Base-by-base conservation (phyloP, 1,140 invertebrate genomes). In the Helicoverpa zea region DNA sequence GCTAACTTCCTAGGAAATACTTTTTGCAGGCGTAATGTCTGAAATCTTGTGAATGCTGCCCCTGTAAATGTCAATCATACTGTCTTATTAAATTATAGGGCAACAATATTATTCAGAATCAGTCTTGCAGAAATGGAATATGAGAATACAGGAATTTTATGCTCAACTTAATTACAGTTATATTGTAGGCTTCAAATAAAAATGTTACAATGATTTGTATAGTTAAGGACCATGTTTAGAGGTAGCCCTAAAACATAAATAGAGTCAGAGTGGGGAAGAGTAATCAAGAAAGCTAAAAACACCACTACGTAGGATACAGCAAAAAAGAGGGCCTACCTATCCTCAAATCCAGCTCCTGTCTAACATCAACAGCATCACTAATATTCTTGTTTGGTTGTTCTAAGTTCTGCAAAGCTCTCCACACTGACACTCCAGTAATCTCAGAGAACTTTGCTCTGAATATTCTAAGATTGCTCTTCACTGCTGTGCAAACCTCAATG, bases 21-120 rank as follows among this genome's bases (percentile, higher is more conserved):
- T 90, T 97, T 97, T 89, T 98, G 97, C 1, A 99, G 91, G 59
- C 99, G 96, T 35, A 99, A 89, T 0, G 99, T 99, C 96, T 99
- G 99, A 92, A 99, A 98, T 66, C 99, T 96, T n/a, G 99, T 99
- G 93, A 99, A 99, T 43, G 99, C 98, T 66, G 99, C 99, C 82
- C 99, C 98, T 97, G 92, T 49, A 77, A 77, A 18, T 5, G 4
- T 43, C 43, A 2, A 64, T 1, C 23, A 49, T 16, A 14, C 51
- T 10, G 2, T 52, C 12, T 52, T 13, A 52, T 52, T 52, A 13
- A 1, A 68, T 23, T 1, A 23, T 1, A 23, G 23, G 23, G 2
- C 23, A 23, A 23, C 23, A 1, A 2, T 23, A 23, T 23, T 23
- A 23, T 23, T n/a, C n/a, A n/a, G n/a, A n/a, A n/a, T n/a, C n/a